Evolutionary conservation across 1,140 invertebrate species (phyloP).

Genomic region (Nasonia vitripennis): DNA sequence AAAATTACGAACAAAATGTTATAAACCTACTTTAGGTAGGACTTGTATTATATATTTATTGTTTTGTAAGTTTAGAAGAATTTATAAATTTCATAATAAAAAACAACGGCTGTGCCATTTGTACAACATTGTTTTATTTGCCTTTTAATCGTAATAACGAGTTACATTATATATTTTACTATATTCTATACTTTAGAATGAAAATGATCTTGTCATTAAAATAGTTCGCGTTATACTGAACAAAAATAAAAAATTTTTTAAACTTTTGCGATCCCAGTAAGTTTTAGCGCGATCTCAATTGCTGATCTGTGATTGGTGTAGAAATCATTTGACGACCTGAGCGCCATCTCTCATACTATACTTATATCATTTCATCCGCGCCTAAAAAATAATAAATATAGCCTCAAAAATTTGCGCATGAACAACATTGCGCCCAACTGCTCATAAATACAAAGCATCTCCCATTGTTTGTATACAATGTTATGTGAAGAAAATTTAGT

Average conservation of each 20-base stretch:
- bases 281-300: too few relatives aligned
- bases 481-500: neutral
- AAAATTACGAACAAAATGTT: slow-evolving; percentile 30
- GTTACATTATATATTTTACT: too few relatives aligned
- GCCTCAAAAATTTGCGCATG: neutral
- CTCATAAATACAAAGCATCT: neutral
- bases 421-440: neutral
- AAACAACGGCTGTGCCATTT: slow-evolving; percentile 45
- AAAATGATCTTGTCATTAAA: too few relatives aligned
- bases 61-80: slow-evolving; percentile 44
- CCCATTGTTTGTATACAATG: neutral
- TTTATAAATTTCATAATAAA: slow-evolving; percentile 44
- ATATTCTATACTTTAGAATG: too few relatives aligned
- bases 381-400: neutral
- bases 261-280: too few relatives aligned
- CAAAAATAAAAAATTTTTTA: too few relatives aligned
- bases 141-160: neutral
- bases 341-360: neutral
- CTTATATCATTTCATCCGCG: neutral
- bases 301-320: too few relatives aligned
- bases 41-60: slow-evolving; percentile 47
- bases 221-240: too few relatives aligned
- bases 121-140: slow-evolving; percentile 16
- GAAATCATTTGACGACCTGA: neutral
- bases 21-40: slow-evolving; percentile 37